phyloP scores from a whole-genome alignment of 2,113 vertebrate species.

The Saccopteryx bilineata region DNA sequence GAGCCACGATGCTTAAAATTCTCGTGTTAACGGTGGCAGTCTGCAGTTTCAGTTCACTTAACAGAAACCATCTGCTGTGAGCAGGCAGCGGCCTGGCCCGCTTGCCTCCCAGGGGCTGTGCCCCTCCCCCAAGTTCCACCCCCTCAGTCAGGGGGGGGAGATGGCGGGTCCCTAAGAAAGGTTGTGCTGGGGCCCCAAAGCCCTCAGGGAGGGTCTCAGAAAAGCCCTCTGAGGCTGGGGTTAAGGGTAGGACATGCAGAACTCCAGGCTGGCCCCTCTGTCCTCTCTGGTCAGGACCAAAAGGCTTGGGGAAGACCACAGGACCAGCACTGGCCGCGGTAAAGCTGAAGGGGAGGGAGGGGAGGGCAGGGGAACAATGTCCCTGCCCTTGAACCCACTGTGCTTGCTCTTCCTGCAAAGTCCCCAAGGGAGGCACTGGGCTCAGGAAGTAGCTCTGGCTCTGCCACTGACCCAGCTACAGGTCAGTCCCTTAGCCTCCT shows the following conservation, averaged over 20 bases:
- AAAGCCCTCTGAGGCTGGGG: background rate
- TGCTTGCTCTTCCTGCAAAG: slow-evolving; percentile 66
- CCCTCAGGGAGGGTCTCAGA: background rate
- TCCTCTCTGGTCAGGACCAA: background rate
- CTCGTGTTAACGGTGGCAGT: slow-evolving; percentile 78
- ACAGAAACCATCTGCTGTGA: slow-evolving; percentile 79
- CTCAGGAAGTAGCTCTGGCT: background rate
- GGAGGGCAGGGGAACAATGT: background rate
- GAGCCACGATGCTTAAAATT: slow-evolving; percentile 81
- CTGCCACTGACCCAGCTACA: background rate
- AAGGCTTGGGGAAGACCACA: background rate
- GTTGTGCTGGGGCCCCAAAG: background rate
- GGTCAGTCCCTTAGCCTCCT: background rate
- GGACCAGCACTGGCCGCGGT: background rate
- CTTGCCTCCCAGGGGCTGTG: background rate
- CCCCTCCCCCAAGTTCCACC: background rate
- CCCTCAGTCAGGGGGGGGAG: background rate
- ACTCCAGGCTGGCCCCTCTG: background rate
- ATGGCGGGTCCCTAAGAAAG: background rate
- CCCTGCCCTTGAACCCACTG: background rate
- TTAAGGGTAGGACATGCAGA: slow-evolving; percentile 62
- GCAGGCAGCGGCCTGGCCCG: slow-evolving; percentile 55
- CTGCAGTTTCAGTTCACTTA: slow-evolving; percentile 75
- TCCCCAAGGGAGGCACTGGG: background rate
- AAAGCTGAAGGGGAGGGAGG: background rate